These are phyloP conservation scores for Conus betulinus DNA, from an alignment of 1,140 invertebrate genomes.

Conservation along the genomic window DNA sequence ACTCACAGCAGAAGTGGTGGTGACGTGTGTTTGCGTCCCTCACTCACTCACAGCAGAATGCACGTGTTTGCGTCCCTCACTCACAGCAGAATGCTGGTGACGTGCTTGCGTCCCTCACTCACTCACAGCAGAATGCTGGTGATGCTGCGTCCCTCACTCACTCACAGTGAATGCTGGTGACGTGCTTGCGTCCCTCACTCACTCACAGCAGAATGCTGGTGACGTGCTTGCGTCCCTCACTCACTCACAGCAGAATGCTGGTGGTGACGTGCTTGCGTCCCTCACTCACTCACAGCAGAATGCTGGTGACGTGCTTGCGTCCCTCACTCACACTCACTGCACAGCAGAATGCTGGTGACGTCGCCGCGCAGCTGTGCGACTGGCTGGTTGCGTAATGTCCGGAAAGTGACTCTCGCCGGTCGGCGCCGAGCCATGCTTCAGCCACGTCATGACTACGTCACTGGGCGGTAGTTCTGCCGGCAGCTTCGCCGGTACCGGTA, in stretches of 20 bases:
- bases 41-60: too few species aligned
- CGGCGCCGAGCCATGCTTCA: not conserved
- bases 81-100: too few species aligned
- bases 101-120: too few species aligned
- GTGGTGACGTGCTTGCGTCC: too few species aligned
- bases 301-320: not conserved
- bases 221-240: too few species aligned
- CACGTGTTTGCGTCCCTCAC: too few species aligned
- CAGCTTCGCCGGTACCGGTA: not conserved
- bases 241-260: too few species aligned
- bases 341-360: not conserved
- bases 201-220: too few species aligned
- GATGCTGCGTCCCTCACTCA: too few species aligned
- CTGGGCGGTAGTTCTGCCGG: not conserved
- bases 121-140: too few species aligned
- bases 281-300: not conserved
- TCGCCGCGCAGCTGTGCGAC: not conserved
- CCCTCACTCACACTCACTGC: not conserved
- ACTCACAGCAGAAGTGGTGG: not conserved
- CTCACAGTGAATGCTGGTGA: too few species aligned
- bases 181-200: too few species aligned
- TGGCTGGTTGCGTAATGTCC: conserved; percentile 3
- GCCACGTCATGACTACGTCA: conserved; percentile 19
- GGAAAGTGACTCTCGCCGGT: conserved; percentile 9
- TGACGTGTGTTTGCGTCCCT: not conserved